These are phyloP conservation scores for Synanthedon andrenaeformis DNA, from an alignment of 2,888 invertebrate species.

Conservation along the genomic window DNA sequence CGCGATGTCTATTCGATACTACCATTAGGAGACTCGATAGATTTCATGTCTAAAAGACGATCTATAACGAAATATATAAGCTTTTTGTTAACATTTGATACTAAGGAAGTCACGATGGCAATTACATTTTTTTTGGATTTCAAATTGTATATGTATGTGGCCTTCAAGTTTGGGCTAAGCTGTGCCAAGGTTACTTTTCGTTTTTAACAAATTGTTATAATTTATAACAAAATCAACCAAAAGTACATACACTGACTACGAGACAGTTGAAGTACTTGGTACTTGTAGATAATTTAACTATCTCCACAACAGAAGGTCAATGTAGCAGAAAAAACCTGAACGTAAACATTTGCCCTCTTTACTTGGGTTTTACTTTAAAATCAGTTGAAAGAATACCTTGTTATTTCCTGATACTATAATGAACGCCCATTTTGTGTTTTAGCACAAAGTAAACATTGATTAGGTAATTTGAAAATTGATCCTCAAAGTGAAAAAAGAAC, in stretches of 20 bases:
- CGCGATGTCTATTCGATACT: background rate
- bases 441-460: background rate
- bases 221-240: conserved; percentile 2
- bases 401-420: background rate
- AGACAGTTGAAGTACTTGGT: background rate
- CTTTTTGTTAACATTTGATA: conserved; percentile 7
- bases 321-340: too few species aligned
- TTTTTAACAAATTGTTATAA: conserved; percentile 14
- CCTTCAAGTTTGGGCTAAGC: conserved; percentile 11
- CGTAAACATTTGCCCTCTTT: too few species aligned
- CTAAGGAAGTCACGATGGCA: conserved; percentile 26
- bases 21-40: background rate
- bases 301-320: too few species aligned
- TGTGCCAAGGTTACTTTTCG: conserved; percentile 12
- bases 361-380: too few species aligned
- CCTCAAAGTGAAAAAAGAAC: background rate
- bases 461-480: background rate
- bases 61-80: conserved; percentile 6
- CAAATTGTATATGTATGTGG: background rate
- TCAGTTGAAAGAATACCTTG: too few species aligned
- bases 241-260: background rate
- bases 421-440: background rate
- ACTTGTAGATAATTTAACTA: too few species aligned
- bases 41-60: background rate
- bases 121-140: conserved; percentile 14